Percentiles rank a stretch among this genome's conserved stretches.
These are phyloP conservation scores for Mythimna vitellina DNA, from an alignment of 2,888 invertebrate genomes.

Conservation along the genomic window DNA sequence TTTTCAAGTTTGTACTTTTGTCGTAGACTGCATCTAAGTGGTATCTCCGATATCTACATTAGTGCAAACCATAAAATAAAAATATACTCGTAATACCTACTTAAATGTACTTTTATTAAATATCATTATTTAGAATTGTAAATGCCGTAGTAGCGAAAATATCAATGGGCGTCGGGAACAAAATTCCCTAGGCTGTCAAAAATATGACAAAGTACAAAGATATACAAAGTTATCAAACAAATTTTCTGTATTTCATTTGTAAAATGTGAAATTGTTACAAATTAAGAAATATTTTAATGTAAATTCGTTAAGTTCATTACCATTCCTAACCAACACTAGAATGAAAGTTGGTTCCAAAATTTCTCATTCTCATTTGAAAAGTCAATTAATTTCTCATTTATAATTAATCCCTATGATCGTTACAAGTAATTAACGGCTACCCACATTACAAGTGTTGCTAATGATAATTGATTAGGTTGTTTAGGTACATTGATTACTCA, in stretches of 20 bases:
- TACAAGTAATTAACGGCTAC: slow-evolving; percentile 16
- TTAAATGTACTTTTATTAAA: background rate
- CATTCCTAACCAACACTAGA: background rate
- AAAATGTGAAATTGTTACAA: background rate
- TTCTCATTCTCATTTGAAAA: background rate
- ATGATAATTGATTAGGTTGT: slow-evolving; percentile 6
- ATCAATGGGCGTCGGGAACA: background rate
- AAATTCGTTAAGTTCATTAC: slow-evolving; percentile 2
- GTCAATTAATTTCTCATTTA: slow-evolving; percentile 37
- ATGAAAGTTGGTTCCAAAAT: slow-evolving; percentile 15
- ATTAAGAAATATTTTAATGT: slow-evolving; percentile 30
- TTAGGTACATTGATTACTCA: slow-evolving; percentile 70
- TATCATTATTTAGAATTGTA: background rate
- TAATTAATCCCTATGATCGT: slow-evolving; percentile 17
- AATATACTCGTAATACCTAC: background rate
- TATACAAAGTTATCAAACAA: background rate
- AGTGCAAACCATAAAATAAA: too few relatives aligned
- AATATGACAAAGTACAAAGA: too few relatives aligned
- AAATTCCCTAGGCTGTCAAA: background rate
- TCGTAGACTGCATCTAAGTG: too few relatives aligned
- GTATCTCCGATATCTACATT: background rate
- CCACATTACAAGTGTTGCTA: slow-evolving; percentile 2
- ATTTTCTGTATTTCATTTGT: background rate
- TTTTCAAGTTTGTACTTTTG: too few relatives aligned
- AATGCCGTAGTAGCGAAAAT: background rate